These are phyloP conservation scores for Sturnus vulgaris DNA, from an alignment of 2,113 vertebrate species.

Conservation along the genomic window DNA sequence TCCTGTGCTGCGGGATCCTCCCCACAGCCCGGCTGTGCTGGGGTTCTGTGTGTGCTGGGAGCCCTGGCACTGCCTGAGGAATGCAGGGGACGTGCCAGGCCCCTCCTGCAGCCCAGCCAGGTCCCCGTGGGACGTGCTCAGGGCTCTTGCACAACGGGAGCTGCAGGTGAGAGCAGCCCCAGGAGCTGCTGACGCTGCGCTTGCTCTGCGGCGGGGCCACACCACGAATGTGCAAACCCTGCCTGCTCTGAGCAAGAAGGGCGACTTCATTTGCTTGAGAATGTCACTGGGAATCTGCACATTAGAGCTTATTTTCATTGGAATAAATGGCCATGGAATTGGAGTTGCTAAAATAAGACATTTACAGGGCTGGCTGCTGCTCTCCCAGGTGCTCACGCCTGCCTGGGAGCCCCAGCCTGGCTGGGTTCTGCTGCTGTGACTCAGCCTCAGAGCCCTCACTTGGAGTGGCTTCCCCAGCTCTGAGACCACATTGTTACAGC, in stretches of 20 bases:
- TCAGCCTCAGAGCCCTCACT: background rate
- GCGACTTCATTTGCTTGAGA: slow-evolving; percentile 1
- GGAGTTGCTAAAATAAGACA: background rate
- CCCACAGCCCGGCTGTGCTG: fast-evolving
- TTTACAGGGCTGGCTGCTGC: background rate
- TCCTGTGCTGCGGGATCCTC: background rate
- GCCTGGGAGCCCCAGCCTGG: background rate
- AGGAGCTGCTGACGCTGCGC: background rate
- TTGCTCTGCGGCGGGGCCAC: background rate
- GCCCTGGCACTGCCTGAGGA: background rate
- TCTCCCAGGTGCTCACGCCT: background rate
- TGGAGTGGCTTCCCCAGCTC: background rate
- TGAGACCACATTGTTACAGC: background rate
- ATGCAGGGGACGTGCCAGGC: background rate
- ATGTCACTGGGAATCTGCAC: background rate
- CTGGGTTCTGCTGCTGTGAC: background rate
- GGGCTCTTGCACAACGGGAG: slow-evolving; percentile 18
- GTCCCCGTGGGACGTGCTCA: background rate
- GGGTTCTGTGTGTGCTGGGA: fast-evolving
- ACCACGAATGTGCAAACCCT: background rate
- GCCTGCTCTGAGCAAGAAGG: background rate
- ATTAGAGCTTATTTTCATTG: background rate
- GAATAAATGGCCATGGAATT: background rate
- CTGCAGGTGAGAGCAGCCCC: background rate
- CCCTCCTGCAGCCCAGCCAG: background rate